Base-by-base conservation (phyloP, 2,113 vertebrate genomes). In the Deroptyus accipitrinus region DNA sequence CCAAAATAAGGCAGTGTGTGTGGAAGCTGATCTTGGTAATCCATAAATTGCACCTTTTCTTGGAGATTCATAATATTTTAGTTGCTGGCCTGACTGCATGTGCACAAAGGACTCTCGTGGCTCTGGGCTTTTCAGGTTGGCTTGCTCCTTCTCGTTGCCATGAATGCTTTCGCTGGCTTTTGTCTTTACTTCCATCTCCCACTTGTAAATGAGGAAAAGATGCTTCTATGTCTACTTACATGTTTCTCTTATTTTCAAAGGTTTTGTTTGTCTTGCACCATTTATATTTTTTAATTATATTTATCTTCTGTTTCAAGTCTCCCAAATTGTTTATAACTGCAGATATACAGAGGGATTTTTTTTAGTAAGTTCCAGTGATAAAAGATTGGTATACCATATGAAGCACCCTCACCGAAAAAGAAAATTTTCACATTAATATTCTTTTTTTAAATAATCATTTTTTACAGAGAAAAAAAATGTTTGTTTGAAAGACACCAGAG, bases 91-190 rank as follows among this genome's bases (percentile, higher is more conserved):
- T 52, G 69, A 13, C 19, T 67, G 6, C 27, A 2, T 13, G 23
- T 41, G 8, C 5, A 16, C 25, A 54, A 41, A 96, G 19, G 15
- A 8, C 46, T 67, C 41, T n/a, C 0, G 0, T 39, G 35, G 10
- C 19, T 83, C 13, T 76, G 30, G 22, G 42, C 33, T 84, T 79
- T 88, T 85, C 57, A 68, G 31, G 22, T 39, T 31, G 39, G 4
- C n/a, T 74, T 70, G 23, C 20, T 94, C 9, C 18, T 44, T 72
- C 9, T 77, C 51, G 80, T 89, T 85, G 28, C 27, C 35, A 25
- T 22, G 25, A 30, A 5, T 55, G 3, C 10, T 68, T 89, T 86
- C 44, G 37, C 30, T 87, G 48, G 9, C n/a, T 78, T 61, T 3
- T 73, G 27, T 86, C 67, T 59, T 61, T 59, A 37, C 8, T 74